phyloP scores from a whole-genome alignment of 2,113 vertebrate species.

The Myiopsitta monachus region DNA sequence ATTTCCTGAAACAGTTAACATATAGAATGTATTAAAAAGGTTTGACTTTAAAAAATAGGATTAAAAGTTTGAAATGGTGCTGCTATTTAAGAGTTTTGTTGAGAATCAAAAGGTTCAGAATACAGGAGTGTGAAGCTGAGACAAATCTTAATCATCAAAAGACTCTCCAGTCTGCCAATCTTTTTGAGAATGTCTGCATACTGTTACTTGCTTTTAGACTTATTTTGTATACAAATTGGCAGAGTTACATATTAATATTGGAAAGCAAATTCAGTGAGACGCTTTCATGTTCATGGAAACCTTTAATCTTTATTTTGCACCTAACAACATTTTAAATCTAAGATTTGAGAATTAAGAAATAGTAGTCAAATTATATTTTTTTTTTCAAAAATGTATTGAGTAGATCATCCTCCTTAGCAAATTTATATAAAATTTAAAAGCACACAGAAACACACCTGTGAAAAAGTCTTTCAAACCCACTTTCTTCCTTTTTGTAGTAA shows the following conservation, averaged over 20 bases:
- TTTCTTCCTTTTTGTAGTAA: background rate
- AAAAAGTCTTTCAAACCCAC: background rate
- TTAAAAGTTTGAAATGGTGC: background rate
- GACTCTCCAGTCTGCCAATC: background rate
- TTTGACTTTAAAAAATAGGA: background rate
- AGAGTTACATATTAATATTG: background rate
- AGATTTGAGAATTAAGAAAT: background rate
- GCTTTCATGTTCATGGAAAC: background rate
- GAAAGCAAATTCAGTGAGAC: background rate
- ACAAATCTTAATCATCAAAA: background rate
- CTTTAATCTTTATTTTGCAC: background rate
- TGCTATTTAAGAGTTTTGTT: background rate
- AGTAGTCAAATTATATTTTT: background rate
- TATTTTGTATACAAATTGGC: background rate
- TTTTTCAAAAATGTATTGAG: background rate
- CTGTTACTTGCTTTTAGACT: background rate
- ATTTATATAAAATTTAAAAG: background rate
- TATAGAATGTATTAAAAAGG: background rate
- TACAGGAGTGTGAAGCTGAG: background rate
- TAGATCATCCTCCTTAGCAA: accelerated
- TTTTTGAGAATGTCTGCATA: background rate
- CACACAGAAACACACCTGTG: background rate
- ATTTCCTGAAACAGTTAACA: background rate
- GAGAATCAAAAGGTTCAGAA: background rate
- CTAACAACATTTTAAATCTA: background rate